These are phyloP conservation scores for Eudasyphora cyanicolor DNA, from an alignment of 2,888 invertebrate genomes.

Conservation along the genomic window DNA sequence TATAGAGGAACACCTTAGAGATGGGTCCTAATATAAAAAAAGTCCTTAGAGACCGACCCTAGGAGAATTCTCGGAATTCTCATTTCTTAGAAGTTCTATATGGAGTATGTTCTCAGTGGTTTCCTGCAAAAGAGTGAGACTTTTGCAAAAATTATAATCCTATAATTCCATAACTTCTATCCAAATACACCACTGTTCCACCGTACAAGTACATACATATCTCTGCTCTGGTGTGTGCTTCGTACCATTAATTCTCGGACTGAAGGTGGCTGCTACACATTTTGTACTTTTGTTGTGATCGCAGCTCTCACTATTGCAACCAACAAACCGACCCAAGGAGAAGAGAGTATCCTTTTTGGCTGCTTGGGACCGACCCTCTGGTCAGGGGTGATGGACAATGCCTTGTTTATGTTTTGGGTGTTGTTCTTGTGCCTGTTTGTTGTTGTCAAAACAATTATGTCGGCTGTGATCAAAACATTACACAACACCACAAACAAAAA, in stretches of 20 bases:
- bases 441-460: slow-evolving; percentile 66
- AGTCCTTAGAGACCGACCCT: too few species aligned
- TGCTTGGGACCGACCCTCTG: slow-evolving; percentile 24
- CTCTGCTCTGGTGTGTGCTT: slow-evolving; percentile 3
- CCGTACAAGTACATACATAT: too few species aligned
- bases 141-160: too few species aligned
- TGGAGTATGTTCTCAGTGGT: too few species aligned
- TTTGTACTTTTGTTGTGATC: slow-evolving; percentile 50
- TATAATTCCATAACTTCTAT: too few species aligned
- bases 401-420: slow-evolving; percentile 41
- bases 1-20: too few species aligned
- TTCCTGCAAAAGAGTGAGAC: too few species aligned
- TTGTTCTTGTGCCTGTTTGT: slow-evolving; percentile 55
- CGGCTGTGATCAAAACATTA: slow-evolving; percentile 64
- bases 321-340: neutral
- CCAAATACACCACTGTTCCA: neutral
- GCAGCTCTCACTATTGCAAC: slow-evolving; percentile 43
- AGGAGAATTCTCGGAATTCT: too few species aligned
- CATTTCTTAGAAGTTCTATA: too few species aligned
- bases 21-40: too few species aligned
- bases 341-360: slow-evolving; percentile 47
- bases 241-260: slow-evolving; percentile 61
- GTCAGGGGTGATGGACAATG: slow-evolving; percentile 51
- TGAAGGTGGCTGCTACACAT: slow-evolving; percentile 1
- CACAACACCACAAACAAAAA: slow-evolving; percentile 38